Evolutionary conservation across 2,113 vertebrate species (phyloP), one percentile per base, ranked within the genome.

Genomic region (Isichthys henryi): DNA sequence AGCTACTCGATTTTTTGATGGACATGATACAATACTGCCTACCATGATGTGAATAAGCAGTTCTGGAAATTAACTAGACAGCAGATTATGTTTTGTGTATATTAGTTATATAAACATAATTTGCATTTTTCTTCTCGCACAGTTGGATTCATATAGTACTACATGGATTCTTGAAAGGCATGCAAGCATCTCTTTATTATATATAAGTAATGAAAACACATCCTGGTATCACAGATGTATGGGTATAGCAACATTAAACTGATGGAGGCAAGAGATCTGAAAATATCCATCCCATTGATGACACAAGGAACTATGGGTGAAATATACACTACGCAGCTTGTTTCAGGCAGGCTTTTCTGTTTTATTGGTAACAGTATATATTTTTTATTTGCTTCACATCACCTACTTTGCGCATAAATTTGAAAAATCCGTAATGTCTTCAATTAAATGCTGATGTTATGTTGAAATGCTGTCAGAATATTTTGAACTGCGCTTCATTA

Each of bases 221-320:
- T 94, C 93, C 93, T 95, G 91, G 95, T 95, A 95, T 96, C 94
- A 95, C 95, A 96, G 95, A 91, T 94, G 92, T 92, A 91, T 92
- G 92, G 90, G 93, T 94, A 93, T 91, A 93, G 92, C 92, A 92
- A 92, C 91, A 93, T 95, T 94, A 95, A 92, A 95, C 94, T 95
- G 94, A 91, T 92, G 93, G 91, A 10, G 89, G 90, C 91, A 90
- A 88, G 88, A 92, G 46, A 91, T 27, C 82, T 91, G 91, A 93
- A 91, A 93, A 92, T 91, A 91, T 91, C 91, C 92, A 93, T 92
- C 91, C 91, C 91, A 89, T 90, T 90, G 91, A 90, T 88, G 90
- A 90, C 90, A 53, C 91, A 89, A 90, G 94, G 94, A 94, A 95
- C 95, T 94, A 94, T 89, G 92, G 91, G 92, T 92, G 92, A 95